A percentile compares a stretch with the other conserved stretches of the same genome.
phyloP scores from a whole-genome alignment of 2,888 invertebrate species.

The Pandemis cinnamomeana region DNA sequence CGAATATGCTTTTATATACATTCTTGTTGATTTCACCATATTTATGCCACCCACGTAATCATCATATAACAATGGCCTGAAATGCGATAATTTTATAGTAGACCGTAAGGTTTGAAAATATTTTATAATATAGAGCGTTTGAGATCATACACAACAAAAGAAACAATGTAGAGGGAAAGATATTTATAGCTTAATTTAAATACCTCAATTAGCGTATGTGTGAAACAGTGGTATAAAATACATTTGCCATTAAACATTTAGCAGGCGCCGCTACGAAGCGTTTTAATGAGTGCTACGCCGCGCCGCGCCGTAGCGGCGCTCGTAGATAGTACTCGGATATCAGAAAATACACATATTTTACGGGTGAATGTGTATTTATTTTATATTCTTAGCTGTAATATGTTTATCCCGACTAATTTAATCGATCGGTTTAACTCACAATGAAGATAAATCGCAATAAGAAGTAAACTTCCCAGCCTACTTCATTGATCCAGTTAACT shows the following conservation, averaged over 20 bases:
- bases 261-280: constrained; percentile 21
- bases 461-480: background rate
- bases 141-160: no score
- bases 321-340: background rate
- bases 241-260: constrained; percentile 11
- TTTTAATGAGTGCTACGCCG: constrained; percentile 9
- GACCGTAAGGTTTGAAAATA: no score
- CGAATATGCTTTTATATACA: no score
- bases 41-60: no score
- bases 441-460: background rate
- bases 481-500: background rate
- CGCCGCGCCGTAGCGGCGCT: constrained; percentile 18
- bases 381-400: background rate
- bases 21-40: no score
- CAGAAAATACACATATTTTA: background rate
- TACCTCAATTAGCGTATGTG: background rate
- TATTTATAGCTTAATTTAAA: no score
- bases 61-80: no score
- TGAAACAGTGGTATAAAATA: background rate
- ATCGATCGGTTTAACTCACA: background rate
- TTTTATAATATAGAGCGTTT: no score
- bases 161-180: no score
- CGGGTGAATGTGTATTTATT: background rate
- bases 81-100: no score
- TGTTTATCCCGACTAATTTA: background rate